Percentiles rank a stretch among this genome's conserved stretches.
These are phyloP conservation scores for Dynastes grantii DNA, from an alignment of 2,888 invertebrate genomes.

Conservation along the genomic window DNA sequence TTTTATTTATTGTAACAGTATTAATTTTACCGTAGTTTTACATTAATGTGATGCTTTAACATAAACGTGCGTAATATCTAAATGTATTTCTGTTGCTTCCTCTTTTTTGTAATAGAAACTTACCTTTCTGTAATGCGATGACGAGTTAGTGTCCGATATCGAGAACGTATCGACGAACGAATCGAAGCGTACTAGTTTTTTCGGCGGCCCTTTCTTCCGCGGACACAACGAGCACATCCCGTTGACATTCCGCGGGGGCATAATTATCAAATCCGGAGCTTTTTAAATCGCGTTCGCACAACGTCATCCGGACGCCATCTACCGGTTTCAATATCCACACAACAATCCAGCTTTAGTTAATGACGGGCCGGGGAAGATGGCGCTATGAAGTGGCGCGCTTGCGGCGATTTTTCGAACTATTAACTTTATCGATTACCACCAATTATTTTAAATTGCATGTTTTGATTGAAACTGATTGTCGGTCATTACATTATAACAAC, in stretches of 20 bases:
- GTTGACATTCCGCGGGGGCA: constrained; percentile 71
- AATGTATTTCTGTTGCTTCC: neutral
- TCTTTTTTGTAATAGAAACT: constrained; percentile 25
- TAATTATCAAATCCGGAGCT: constrained; percentile 58
- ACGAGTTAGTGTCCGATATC: constrained; percentile 71
- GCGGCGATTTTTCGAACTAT: constrained; percentile 17
- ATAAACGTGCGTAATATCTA: neutral
- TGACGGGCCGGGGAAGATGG: neutral
- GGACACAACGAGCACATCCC: constrained; percentile 77
- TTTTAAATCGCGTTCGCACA: constrained; percentile 43
- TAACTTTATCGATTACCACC: constrained; percentile 4
- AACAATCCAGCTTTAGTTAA: constrained; percentile 22
- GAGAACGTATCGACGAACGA: constrained; percentile 77
- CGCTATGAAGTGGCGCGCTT: neutral
- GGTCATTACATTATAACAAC: too few species aligned
- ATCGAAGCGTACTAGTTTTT: constrained; percentile 77
- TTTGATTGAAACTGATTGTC: neutral
- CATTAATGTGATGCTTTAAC: too few species aligned
- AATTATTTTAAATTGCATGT: neutral
- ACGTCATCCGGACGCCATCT: constrained; percentile 39
- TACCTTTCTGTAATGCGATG: constrained; percentile 57
- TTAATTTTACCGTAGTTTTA: too few species aligned
- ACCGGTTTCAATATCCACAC: constrained; percentile 40
- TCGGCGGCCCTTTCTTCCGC: constrained; percentile 72
- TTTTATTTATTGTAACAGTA: too few species aligned